phyloP scores from a whole-genome alignment of 2,888 invertebrate species.

The Entomobrya multifasciata region DNA sequence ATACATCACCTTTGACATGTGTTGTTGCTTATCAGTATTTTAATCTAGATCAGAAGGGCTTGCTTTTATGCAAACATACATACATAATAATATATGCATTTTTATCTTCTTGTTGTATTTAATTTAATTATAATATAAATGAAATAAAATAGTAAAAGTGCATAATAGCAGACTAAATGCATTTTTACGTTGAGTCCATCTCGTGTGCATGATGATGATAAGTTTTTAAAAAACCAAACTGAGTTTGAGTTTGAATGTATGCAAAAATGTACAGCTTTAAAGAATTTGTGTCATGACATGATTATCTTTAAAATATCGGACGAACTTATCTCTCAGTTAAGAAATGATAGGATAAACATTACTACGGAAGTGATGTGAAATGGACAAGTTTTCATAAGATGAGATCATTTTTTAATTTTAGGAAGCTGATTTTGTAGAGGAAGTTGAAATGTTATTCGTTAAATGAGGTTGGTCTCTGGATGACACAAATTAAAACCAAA shows the following conservation, averaged over 20 bases:
- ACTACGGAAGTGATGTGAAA: slow-evolving; percentile 32
- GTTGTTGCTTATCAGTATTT: slow-evolving; percentile 10
- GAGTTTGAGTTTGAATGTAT: not conserved
- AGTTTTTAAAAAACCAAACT: not conserved
- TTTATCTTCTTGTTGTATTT: not conserved
- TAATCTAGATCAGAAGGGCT: slow-evolving; percentile 46
- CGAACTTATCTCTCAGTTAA: slow-evolving; percentile 20
- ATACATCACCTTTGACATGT: slow-evolving; percentile 52
- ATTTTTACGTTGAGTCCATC: slow-evolving; percentile 34
- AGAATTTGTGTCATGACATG: not conserved
- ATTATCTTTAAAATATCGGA: slow-evolving; percentile 9
- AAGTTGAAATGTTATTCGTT: slow-evolving; percentile 44
- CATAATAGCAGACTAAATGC: slow-evolving; percentile 19
- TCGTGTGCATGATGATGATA: not conserved
- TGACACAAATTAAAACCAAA: slow-evolving; percentile 7
- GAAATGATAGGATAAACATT: slow-evolving; percentile 8
- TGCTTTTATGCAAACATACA: slow-evolving; percentile 51
- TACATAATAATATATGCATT: not conserved
- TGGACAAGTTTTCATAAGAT: slow-evolving; percentile 32
- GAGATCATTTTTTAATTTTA: slow-evolving; percentile 40
- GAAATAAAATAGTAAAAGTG: slow-evolving; percentile 10
- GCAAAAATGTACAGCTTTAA: not conserved
- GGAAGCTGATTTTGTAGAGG: slow-evolving; percentile 34
- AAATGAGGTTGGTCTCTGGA: slow-evolving; percentile 28
- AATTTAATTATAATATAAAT: not conserved